Evolutionary conservation across 2,888 invertebrate species (phyloP).

Genomic region (Formica aserva): DNA sequence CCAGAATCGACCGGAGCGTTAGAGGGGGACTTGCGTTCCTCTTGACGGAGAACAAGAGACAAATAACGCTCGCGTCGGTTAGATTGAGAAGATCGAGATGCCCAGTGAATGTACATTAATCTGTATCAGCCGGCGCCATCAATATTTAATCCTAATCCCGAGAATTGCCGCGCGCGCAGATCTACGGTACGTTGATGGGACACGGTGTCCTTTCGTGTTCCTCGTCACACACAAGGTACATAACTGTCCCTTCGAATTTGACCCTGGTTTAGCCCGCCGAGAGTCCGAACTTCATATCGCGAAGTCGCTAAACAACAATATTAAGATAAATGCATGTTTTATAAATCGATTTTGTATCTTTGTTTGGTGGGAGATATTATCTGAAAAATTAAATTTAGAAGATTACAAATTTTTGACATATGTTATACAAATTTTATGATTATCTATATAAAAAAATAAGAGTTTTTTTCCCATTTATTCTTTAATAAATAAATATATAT

Average conservation of each 20-base stretch:
- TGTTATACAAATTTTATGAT: neutral
- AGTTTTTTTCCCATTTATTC: no score
- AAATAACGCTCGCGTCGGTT: constrained; percentile 77
- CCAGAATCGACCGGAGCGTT: constrained; percentile 3
- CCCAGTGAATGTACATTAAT: constrained; percentile 81
- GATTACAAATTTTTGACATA: neutral
- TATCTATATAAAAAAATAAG: neutral
- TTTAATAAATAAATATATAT: no score
- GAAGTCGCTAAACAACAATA: neutral
- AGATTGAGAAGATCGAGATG: constrained; percentile 71
- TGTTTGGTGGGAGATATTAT: neutral
- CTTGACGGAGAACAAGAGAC: constrained; percentile 74
- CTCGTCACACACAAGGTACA: neutral
- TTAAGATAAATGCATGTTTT: neutral
- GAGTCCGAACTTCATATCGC: neutral
- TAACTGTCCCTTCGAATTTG: constrained; percentile 31
- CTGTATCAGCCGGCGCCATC: constrained; percentile 83
- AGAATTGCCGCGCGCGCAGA: constrained; percentile 77
- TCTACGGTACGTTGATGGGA: constrained; percentile 26
- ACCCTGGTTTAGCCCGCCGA: neutral
- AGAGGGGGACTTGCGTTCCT: constrained; percentile 26
- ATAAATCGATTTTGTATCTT: neutral
- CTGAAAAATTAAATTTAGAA: neutral
- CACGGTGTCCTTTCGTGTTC: constrained; percentile 29
- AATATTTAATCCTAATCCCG: constrained; percentile 85